These are phyloP conservation scores for Zaprionus nigranus DNA, from an alignment of 1,140 invertebrate genomes.

Conservation along the genomic window DNA sequence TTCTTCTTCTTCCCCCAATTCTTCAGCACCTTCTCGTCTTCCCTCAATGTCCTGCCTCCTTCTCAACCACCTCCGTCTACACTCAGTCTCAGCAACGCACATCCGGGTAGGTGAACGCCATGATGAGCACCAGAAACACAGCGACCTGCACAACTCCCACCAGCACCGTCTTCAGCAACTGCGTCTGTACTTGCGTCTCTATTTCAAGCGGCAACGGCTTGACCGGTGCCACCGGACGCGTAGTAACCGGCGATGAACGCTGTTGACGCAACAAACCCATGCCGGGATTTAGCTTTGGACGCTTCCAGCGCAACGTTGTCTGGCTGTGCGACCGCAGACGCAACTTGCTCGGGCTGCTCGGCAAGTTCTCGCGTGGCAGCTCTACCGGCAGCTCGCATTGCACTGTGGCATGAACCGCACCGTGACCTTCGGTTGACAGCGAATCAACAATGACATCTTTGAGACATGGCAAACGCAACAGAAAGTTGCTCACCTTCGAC, in stretches of 20 bases:
- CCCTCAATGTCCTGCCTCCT: not conserved
- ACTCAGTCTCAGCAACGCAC: slow-evolving; percentile 49
- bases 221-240: slow-evolving; percentile 34
- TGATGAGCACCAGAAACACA: slow-evolving; percentile 70
- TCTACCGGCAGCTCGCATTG: not conserved
- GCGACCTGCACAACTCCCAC: slow-evolving; percentile 65
- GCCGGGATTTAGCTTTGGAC: not conserved
- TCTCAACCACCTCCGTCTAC: not conserved
- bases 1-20: not conserved
- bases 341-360: not conserved
- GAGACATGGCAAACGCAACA: not conserved
- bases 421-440: not conserved
- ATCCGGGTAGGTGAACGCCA: slow-evolving; percentile 77
- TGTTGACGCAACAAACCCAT: not conserved
- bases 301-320: slow-evolving; percentile 4
- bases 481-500: not conserved
- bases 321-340: not conserved
- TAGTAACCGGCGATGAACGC: not conserved
- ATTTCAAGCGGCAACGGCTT: slow-evolving; percentile 24
- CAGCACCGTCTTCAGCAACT: slow-evolving; percentile 66
- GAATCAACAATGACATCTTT: not conserved
- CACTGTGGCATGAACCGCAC: not conserved
- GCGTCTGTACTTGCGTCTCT: slow-evolving; percentile 45
- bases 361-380: not conserved
- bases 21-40: too few relatives aligned